Conservation (phyloP, 1,140 invertebrate genomes). For the Apis laboriosa region DNA sequence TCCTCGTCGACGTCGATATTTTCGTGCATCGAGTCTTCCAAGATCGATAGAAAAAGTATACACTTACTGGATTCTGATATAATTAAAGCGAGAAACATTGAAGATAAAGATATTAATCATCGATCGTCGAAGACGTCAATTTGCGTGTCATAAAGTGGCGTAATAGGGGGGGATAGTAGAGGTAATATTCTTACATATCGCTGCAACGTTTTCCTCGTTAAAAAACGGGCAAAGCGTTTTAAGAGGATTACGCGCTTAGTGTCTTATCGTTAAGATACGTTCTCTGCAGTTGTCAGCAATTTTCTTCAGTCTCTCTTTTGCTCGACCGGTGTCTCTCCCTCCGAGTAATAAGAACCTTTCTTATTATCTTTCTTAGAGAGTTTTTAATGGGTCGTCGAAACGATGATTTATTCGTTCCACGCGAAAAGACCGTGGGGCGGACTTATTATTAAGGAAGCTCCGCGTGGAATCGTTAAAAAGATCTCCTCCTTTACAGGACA, state of each 20-base stretch:
- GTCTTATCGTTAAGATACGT: conserved; percentile 62
- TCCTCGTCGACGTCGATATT: not conserved
- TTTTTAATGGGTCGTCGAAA: conserved; percentile 50
- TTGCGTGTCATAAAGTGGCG: no score
- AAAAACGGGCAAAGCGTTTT: conserved; percentile 61
- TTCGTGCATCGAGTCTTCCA: not conserved
- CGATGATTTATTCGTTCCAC: conserved; percentile 48
- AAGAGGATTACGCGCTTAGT: conserved; percentile 66
- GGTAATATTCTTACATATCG: conserved; percentile 18
- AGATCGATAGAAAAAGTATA: no score
- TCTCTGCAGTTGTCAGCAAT: conserved; percentile 68
- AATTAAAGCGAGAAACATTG: no score
- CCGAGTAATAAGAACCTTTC: conserved; percentile 40
- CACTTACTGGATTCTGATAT: no score
- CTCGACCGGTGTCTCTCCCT: not conserved
- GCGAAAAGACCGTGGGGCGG: not conserved
- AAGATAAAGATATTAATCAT: no score
- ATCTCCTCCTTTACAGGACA: not conserved
- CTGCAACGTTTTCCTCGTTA: conserved; percentile 62
- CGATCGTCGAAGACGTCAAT: no score
- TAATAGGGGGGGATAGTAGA: not conserved
- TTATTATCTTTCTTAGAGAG: not conserved
- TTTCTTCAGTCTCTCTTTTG: conserved; percentile 38
- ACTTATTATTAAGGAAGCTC: conserved; percentile 38
- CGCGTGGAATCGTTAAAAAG: not conserved